Evolutionary conservation across 2,113 vertebrate genomes (phyloP).

Genomic region (Scytalopus superciliaris): DNA sequence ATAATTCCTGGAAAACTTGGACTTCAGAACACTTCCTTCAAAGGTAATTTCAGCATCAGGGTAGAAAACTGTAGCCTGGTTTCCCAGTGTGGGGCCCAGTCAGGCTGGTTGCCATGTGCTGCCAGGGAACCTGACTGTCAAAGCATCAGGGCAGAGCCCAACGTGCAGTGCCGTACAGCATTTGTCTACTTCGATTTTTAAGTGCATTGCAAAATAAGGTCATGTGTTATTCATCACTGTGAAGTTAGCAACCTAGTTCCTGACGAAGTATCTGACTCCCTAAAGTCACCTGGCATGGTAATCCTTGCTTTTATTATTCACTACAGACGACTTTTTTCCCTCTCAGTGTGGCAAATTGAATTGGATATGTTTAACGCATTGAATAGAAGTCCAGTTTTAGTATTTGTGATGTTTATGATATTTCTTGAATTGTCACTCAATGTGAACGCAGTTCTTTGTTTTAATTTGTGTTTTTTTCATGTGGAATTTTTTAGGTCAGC

Average conservation of each 20-base stretch:
- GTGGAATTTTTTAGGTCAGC: not conserved
- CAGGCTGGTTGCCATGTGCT: fast-evolving
- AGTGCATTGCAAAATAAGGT: not conserved
- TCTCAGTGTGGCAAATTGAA: not conserved
- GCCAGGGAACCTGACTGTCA: fast-evolving
- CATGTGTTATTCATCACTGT: fast-evolving
- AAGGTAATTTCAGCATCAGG: not conserved
- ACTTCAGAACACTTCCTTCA: not conserved
- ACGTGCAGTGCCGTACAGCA: fast-evolving
- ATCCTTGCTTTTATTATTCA: not conserved
- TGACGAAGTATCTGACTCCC: not conserved
- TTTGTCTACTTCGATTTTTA: not conserved
- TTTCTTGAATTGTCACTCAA: not conserved
- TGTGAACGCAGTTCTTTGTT: not conserved
- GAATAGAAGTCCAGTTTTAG: not conserved
- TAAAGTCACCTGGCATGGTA: not conserved
- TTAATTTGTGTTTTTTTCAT: not conserved
- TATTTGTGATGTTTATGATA: not conserved
- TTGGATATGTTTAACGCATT: not conserved
- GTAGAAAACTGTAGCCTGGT: not conserved
- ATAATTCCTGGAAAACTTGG: fast-evolving
- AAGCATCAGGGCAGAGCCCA: not conserved
- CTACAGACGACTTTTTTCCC: not conserved
- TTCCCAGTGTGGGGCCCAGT: not conserved
- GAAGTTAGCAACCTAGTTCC: not conserved